Evolutionary conservation across 1,140 invertebrate species (phyloP).

Genomic region (Nylanderia fulva): DNA sequence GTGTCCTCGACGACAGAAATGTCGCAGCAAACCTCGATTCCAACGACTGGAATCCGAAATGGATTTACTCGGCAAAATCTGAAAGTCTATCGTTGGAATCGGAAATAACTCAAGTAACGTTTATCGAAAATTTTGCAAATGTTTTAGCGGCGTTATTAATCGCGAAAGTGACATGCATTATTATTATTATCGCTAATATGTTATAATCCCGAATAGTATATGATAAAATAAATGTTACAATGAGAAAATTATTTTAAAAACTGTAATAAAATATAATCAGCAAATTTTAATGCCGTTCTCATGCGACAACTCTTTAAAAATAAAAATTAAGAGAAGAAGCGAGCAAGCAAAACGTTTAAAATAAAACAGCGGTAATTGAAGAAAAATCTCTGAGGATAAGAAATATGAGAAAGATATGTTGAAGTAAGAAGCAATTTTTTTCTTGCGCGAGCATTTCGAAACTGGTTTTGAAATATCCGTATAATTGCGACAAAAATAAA

Average conservation of each 20-base stretch:
- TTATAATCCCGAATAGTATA: no score
- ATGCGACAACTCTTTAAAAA: background rate
- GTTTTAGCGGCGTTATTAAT: background rate
- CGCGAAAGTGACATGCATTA: background rate
- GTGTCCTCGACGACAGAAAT: conserved; percentile 13
- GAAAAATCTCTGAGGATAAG: background rate
- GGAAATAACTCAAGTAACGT: background rate
- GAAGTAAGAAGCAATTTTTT: background rate
- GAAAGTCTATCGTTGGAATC: background rate
- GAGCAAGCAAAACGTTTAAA: background rate
- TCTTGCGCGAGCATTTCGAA: background rate
- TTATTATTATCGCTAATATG: background rate
- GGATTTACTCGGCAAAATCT: conserved; percentile 18
- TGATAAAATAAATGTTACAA: background rate
- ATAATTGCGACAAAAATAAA: conserved; percentile 24
- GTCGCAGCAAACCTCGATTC: conserved; percentile 3
- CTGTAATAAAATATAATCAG: background rate
- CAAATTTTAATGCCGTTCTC: no score
- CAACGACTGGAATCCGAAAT: conserved; percentile 24
- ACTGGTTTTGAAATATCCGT: conserved; percentile 31
- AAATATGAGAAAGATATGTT: background rate
- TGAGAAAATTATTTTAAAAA: background rate
- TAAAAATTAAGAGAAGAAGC: background rate
- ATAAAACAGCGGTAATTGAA: background rate
- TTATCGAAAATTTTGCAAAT: conserved; percentile 17